Evolutionary conservation across 2,888 invertebrate species (phyloP).

Genomic region (Drosophila setosimentum): DNA sequence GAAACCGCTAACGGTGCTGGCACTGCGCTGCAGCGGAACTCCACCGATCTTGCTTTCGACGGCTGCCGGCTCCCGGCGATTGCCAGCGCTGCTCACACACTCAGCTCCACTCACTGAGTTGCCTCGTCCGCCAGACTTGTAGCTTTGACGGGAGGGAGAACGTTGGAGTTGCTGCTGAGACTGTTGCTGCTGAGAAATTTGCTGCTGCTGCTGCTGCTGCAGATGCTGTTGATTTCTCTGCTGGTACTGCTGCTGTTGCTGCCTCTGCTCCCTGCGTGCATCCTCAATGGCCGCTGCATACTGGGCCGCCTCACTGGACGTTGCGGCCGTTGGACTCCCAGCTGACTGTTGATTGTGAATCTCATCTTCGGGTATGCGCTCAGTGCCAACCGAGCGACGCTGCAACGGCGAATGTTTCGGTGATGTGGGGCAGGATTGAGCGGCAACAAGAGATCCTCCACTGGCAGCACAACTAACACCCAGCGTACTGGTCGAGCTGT

Average conservation of each 20-base stretch:
- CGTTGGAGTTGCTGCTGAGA: constrained; percentile 48
- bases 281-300: constrained; percentile 82
- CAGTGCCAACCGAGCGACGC: constrained; percentile 83
- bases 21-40: constrained; percentile 81
- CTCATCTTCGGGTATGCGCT: constrained; percentile 84
- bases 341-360: constrained; percentile 66
- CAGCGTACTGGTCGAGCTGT: constrained; percentile 57
- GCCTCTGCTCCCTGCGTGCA: constrained; percentile 65
- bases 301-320: constrained; percentile 80
- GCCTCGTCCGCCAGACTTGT: constrained; percentile 39
- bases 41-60: constrained; percentile 32
- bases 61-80: constrained; percentile 47
- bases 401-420: constrained; percentile 83
- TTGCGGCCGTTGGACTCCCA: constrained; percentile 42
- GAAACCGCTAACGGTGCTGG: constrained; percentile 84
- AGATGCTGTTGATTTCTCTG: constrained; percentile 1
- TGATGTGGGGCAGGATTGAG: constrained; percentile 85
- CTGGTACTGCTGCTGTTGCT: constrained; percentile 57
- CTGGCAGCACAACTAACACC: constrained; percentile 48
- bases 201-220: constrained; percentile 12
- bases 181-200: constrained; percentile 37
- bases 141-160: constrained; percentile 57
- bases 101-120: constrained; percentile 45
- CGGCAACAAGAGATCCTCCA: constrained; percentile 47
- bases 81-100: constrained; percentile 72